Percentiles rank a stretch among this genome's conserved stretches.
These are phyloP conservation scores for Muscicapa comitata DNA, from an alignment of 2,797 vertebrate genomes.

Conservation along the genomic window DNA sequence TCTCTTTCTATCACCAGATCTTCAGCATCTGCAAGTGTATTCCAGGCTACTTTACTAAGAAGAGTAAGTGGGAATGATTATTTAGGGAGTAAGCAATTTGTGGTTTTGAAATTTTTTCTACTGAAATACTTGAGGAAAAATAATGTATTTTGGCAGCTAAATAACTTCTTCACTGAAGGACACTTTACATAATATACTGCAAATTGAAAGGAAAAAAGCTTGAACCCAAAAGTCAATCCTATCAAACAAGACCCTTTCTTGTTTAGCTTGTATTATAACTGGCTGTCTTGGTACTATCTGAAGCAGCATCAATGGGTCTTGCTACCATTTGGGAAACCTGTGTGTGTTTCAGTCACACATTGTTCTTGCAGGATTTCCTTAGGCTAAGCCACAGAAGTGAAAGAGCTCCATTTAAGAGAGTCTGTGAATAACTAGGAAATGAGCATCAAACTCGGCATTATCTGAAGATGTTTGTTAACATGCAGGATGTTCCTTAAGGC, in stretches of 20 bases:
- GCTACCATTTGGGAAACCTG: slow-evolving; percentile 67
- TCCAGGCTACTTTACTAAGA: background rate
- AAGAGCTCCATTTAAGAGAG: slow-evolving; percentile 76
- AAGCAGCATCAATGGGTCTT: slow-evolving; percentile 55
- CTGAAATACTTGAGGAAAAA: background rate
- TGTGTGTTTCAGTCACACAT: slow-evolving; percentile 69
- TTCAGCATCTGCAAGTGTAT: background rate
- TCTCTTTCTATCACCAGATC: background rate
- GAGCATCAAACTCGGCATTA: slow-evolving; percentile 77
- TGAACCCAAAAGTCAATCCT: background rate
- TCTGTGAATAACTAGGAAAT: slow-evolving; percentile 76
- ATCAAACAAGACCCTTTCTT: slow-evolving; percentile 15
- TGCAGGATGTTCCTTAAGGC: slow-evolving; percentile 75
- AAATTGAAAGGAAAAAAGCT: slow-evolving; percentile 33
- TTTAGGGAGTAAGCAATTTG: background rate
- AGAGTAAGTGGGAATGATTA: background rate
- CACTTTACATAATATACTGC: background rate
- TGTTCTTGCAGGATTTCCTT: slow-evolving; percentile 76
- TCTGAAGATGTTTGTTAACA: slow-evolving; percentile 79
- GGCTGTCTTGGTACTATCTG: slow-evolving; percentile 39
- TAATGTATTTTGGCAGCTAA: background rate
- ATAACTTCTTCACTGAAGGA: background rate
- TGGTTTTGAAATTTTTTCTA: background rate
- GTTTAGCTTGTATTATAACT: slow-evolving; percentile 4
- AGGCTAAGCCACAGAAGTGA: slow-evolving; percentile 76